These are phyloP conservation scores for Orchestia grillus DNA, from an alignment of 1,140 invertebrate genomes.

Conservation along the genomic window DNA sequence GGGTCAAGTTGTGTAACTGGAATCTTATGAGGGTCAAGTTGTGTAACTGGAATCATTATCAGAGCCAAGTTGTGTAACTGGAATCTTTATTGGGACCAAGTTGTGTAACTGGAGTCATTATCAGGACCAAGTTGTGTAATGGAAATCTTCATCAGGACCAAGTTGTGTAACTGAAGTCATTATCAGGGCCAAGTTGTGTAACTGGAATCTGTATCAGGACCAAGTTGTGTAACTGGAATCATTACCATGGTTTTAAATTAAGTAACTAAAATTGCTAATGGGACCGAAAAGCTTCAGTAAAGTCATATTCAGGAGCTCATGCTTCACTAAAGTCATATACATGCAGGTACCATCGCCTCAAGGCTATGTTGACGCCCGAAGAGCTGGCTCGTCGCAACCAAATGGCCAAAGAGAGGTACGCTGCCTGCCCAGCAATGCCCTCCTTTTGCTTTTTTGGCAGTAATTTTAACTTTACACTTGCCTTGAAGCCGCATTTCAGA, in stretches of 20 bases:
- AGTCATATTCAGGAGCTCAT: not conserved
- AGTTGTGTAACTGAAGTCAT: not conserved
- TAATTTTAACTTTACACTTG: not conserved
- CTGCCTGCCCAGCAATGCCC: slow-evolving; percentile 12
- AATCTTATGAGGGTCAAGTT: no score
- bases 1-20: no score
- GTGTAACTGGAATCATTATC: no score
- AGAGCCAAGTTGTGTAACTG: no score
- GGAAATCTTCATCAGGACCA: not conserved
- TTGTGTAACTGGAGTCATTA: not conserved
- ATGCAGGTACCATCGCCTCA: slow-evolving; percentile 41
- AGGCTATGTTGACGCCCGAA: slow-evolving; percentile 30
- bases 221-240: not conserved
- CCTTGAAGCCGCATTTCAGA: not conserved
- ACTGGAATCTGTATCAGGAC: no score
- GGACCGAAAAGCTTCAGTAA: not conserved
- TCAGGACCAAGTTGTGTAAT: not conserved
- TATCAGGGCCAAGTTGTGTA: not conserved
- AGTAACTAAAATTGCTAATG: not conserved
- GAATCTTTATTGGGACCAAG: no score
- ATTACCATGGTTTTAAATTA: not conserved
- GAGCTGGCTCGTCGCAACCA: slow-evolving; percentile 30
- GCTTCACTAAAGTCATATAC: not conserved
- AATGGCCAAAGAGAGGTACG: slow-evolving; percentile 42
- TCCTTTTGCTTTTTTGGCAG: slow-evolving; percentile 19